Percentiles rank a stretch among this genome's conserved stretches.
Conservation (phyloP, 1,140 invertebrate species). For the Zaprionus ornatus region DNA sequence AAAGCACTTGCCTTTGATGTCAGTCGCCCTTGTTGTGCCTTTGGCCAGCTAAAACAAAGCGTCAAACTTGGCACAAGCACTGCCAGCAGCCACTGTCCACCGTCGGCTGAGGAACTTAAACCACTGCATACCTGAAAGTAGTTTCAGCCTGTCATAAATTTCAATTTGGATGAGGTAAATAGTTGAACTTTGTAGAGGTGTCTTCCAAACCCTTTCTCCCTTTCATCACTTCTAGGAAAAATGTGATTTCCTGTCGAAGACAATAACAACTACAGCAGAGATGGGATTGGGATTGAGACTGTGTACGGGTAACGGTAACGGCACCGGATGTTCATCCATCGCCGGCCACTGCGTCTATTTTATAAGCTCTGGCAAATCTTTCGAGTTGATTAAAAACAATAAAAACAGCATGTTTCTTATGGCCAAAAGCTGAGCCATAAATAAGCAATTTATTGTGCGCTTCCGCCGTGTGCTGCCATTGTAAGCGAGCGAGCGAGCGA, state of each 20-base stretch:
- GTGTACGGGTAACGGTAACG: background rate
- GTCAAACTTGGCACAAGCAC: background rate
- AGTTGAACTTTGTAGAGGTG: too few relatives aligned
- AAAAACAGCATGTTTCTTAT: slow-evolving; percentile 81
- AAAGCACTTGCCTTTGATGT: slow-evolving; percentile 46
- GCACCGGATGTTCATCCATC: slow-evolving; percentile 75
- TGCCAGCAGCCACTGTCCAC: background rate
- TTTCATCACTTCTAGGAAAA: slow-evolving; percentile 39
- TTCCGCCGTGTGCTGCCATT: slow-evolving; percentile 77
- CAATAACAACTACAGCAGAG: slow-evolving; percentile 25
- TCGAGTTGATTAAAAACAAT: slow-evolving; percentile 82
- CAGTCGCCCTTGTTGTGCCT: background rate
- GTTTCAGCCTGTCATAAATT: slow-evolving; percentile 24
- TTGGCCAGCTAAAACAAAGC: background rate
- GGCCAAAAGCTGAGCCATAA: slow-evolving; percentile 79
- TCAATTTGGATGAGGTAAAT: slow-evolving; percentile 14
- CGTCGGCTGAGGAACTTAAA: background rate
- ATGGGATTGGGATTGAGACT: background rate
- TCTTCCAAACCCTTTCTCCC: background rate
- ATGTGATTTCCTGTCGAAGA: slow-evolving; percentile 72
- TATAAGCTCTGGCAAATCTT: slow-evolving; percentile 79
- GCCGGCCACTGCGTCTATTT: slow-evolving; percentile 68
- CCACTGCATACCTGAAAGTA: background rate
- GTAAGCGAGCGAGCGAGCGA: slow-evolving; percentile 29
- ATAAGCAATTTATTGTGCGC: slow-evolving; percentile 82